Base-by-base conservation (phyloP, 2,888 invertebrate species). In the Cantharis rufa region DNA sequence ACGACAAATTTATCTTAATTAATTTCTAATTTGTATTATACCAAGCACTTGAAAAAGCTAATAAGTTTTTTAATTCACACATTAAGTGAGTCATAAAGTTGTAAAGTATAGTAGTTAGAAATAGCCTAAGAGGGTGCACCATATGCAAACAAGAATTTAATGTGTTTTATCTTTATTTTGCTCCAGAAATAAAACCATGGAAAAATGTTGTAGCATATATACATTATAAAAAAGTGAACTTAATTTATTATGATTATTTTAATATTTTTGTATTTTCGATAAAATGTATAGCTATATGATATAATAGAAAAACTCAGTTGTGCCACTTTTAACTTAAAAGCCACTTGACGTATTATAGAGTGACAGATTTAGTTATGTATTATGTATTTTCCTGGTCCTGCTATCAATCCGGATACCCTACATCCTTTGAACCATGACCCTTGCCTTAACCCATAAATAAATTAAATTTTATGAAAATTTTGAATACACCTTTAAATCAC, bases 341-440 rank as follows among this genome's bases (percentile, higher is more conserved):
- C 16, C 32, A 77, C 75, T 78, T 78, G 79, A 73, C 77, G 76
- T 76, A 75, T 79, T 79, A 81, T 81, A 81, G 80, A 68, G 79
- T 79, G 81, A 79, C 80, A 78, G 80, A 80, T 73, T 74, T 77
- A 79, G 74, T 78, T 81, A 83, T 83, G 80, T 80, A 84, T 84
- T 83, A 84, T 83, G 82, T 80, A 83, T 77, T 71, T 68, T 82
- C 80, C 81, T 77, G 82, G 83, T 79, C 80, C 83, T 82, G 80
- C 82, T 83, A 83, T 83, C 84, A 84, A 85, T 85, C 84, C 83
- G 84, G 83, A 83, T 83, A 80, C 78, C 80, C 78, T 78, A 75
- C 73, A 78, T 78, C 71, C 75, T 48, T 68, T 70, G 72, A 78
- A 78, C 78, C 72, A 78, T 78, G 78, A 78, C 78, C 78, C 73